phyloP scores from a whole-genome alignment of 37 sponge, comb jelly and placozoan species.

The Tethya wilhelma region DNA sequence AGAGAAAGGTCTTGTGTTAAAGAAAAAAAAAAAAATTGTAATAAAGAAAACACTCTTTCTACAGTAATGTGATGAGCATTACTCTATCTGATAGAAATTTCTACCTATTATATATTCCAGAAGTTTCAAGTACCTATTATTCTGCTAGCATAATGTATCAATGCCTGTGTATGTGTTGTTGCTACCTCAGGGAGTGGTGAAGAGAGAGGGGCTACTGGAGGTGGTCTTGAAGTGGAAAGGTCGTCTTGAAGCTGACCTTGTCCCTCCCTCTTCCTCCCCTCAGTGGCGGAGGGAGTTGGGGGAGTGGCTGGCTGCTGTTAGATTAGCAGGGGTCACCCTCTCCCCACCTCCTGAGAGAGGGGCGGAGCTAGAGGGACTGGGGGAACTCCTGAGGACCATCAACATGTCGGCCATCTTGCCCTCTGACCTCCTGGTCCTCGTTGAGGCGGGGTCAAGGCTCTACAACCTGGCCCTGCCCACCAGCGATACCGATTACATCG shows the following conservation, averaged over 20 bases:
- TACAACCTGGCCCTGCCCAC: constrained; percentile 72
- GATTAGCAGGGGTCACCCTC: constrained; percentile 25
- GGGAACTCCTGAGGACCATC: constrained; percentile 7
- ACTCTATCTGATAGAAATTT: too few species aligned
- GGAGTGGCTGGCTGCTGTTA: constrained; percentile 45
- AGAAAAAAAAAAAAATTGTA: too few species aligned
- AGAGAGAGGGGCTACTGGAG: constrained; percentile 29
- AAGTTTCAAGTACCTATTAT: too few species aligned
- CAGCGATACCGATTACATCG: constrained; percentile 77
- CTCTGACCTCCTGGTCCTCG: constrained; percentile 42
- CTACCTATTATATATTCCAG: too few species aligned
- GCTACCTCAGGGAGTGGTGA: constrained; percentile 24
- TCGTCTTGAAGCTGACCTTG: neutral
- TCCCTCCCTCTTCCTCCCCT: neutral
- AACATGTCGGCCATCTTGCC: constrained; percentile 12
- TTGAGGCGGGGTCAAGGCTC: constrained; percentile 62
- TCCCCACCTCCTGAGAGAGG: neutral
- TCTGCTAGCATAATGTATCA: too few species aligned
- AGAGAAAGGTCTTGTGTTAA: too few species aligned
- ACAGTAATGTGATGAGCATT: too few species aligned
- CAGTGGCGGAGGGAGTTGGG: neutral
- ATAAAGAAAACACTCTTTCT: too few species aligned
- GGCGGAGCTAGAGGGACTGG: constrained; percentile 8
- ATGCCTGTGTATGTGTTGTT: neutral
- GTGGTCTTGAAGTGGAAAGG: constrained; percentile 24